Evolutionary conservation across 1,140 invertebrate species (phyloP).

Genomic region (Heliconius eleuchia): DNA sequence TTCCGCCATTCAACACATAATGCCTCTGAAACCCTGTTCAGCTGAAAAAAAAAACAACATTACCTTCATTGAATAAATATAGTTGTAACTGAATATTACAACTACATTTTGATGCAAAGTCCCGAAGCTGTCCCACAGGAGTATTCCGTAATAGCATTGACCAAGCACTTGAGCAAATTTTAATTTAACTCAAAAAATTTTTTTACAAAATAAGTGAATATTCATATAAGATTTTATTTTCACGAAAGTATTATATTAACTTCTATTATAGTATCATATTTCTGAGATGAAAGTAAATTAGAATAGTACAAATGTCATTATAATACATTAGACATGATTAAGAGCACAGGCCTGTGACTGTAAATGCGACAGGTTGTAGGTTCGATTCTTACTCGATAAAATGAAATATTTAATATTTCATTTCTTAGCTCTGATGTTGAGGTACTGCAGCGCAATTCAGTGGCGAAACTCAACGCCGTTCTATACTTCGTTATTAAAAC

Average conservation of each 20-base stretch:
- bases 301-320: not conserved
- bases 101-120: not conserved
- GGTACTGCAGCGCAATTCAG: too few relatives aligned
- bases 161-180: not conserved
- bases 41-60: too few relatives aligned
- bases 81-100: not conserved
- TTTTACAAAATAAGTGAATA: not conserved
- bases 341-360: too few relatives aligned
- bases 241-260: too few relatives aligned
- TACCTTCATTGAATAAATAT: too few relatives aligned
- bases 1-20: too few relatives aligned
- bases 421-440: not conserved
- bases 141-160: not conserved
- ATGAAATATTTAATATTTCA: not conserved
- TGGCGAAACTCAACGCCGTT: too few relatives aligned
- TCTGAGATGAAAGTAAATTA: not conserved
- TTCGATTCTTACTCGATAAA: not conserved
- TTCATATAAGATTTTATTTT: not conserved
- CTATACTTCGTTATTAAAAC: too few relatives aligned
- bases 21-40: too few relatives aligned
- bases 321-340: not conserved
- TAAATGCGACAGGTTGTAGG: not conserved
- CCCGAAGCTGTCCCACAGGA: not conserved
- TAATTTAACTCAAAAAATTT: not conserved
- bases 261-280: not conserved